Base-by-base conservation (phyloP, 1,140 invertebrate genomes). In the Berghia stephanieae region DNA sequence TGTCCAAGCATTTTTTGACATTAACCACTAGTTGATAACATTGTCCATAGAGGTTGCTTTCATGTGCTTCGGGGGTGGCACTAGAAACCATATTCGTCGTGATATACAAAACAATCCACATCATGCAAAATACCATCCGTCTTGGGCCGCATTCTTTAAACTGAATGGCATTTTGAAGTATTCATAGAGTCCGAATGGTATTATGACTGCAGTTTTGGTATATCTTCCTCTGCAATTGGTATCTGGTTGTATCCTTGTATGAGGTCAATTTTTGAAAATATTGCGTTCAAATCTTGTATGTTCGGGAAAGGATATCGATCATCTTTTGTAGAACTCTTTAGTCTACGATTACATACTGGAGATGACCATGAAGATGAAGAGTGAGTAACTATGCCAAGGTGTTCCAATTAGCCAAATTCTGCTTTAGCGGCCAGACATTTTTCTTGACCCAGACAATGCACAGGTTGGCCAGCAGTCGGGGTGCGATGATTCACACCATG, bases 341-440 rank as follows among this genome's bases (percentile, higher is more conserved):
- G n/a, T 86, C 86, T 13, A 75, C 36, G 34, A 85, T 79, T 82
- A 77, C 89, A 86, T 6, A 91, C 66, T n/a, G 89, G 87, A 4
- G 86, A 88, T 21, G 90, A 82, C 90, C 90, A 92, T 18, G 85
- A 38, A 27, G 60, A 66, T 36, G 36, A 43, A 46, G 49, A 73
- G 27, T 13, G 46, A 38, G 27, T 3, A 10, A 73, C 46, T 10
- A 73, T 73, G 16, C 71, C 71, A 4, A 73, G 44, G 3, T 36
- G 44, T 31, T 42, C 57, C 46, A 73, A 34, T 13, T 73, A 27
- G n/a, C 44, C 10, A 52, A 73, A 73, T 36, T 52, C 43, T 34
- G 71, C 44, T 57, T 46, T 73, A 3, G 71, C 42, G 3, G 40
- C 46, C 2, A 27, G 31, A 2, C 46, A 38, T 31, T 66, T 66